Percentiles rank a stretch among this genome's conserved stretches.
Evolutionary conservation across 2,113 vertebrate genomes (phyloP).

Genomic region (Rhagologus leucostigma): DNA sequence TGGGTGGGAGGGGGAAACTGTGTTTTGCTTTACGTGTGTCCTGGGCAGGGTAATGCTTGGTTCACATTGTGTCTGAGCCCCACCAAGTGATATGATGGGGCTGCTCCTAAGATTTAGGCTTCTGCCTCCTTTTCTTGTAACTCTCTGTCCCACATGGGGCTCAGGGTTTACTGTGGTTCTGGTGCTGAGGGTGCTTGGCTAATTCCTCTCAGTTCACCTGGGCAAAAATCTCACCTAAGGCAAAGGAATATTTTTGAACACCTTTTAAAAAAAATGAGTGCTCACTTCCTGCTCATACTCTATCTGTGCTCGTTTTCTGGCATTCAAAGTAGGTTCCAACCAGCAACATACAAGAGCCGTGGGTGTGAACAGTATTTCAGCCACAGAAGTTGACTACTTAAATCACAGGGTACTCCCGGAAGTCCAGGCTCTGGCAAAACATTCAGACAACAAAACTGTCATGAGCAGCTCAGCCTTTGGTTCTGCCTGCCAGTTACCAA

Average conservation of each 20-base stretch:
- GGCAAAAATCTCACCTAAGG: not conserved
- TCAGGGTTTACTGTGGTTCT: not conserved
- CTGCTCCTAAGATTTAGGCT: not conserved
- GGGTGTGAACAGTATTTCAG: not conserved
- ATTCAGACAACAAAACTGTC: not conserved
- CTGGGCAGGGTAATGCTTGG: not conserved
- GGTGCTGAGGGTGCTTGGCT: not conserved
- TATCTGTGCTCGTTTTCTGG: not conserved
- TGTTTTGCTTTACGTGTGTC: not conserved
- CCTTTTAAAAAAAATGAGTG: not conserved
- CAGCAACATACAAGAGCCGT: not conserved
- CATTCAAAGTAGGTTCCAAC: not conserved
- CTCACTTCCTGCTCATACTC: accelerated
- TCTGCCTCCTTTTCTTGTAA: not conserved
- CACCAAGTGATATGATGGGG: not conserved
- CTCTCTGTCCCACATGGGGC: not conserved
- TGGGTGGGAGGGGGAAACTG: not conserved
- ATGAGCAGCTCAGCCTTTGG: not conserved
- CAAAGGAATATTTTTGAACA: not conserved
- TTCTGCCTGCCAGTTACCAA: not conserved
- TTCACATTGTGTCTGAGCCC: not conserved
- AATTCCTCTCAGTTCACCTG: not conserved
- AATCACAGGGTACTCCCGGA: not conserved
- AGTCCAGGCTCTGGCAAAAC: not conserved
- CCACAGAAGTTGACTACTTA: not conserved